Conservation (phyloP, 2,797 vertebrate species). For the Remorina albescens region DNA sequence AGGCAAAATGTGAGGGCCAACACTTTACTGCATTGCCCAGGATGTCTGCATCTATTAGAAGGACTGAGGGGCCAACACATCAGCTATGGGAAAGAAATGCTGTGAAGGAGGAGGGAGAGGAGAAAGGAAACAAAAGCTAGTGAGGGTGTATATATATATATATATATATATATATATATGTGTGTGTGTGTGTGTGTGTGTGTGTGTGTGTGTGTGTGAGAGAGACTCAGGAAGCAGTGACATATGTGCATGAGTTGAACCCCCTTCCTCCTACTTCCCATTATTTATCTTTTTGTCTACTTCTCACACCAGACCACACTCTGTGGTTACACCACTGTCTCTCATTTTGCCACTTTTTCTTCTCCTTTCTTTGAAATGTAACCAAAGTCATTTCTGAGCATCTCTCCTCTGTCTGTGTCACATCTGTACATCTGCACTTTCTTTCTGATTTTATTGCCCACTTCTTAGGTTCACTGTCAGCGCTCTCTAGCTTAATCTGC, state of each 20-base stretch:
- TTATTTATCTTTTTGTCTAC: slow-evolving; percentile 79
- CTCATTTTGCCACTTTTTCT: slow-evolving; percentile 61
- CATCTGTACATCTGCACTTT: slow-evolving; percentile 54
- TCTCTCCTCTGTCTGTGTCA: slow-evolving; percentile 39
- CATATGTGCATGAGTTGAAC: slow-evolving; percentile 65
- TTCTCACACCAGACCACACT: slow-evolving; percentile 71
- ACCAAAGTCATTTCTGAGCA: slow-evolving; percentile 39
- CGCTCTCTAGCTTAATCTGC: slow-evolving; percentile 46
- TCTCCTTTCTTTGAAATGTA: slow-evolving; percentile 39
- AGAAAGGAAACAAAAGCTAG: slow-evolving; percentile 45
- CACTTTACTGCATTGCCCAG: slow-evolving; percentile 65
- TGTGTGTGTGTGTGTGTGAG: slow-evolving; percentile 9
- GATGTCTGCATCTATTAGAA: slow-evolving; percentile 77
- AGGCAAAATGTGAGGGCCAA: slow-evolving; percentile 79
- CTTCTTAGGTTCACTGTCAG: slow-evolving; percentile 55
- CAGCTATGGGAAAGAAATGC: slow-evolving; percentile 54
- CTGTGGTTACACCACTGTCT: slow-evolving; percentile 63
- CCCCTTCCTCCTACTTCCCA: slow-evolving; percentile 60
- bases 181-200: slow-evolving; percentile 30
- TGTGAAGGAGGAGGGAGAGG: slow-evolving; percentile 22
- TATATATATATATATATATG: no score
- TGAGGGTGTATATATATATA: slow-evolving; percentile 51
- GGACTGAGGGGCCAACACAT: slow-evolving; percentile 57
- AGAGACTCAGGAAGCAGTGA: slow-evolving; percentile 54
- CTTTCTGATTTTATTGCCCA: slow-evolving; percentile 59